Base-by-base conservation (phyloP, 2,797 vertebrate genomes). In the Malurus splendens region DNA sequence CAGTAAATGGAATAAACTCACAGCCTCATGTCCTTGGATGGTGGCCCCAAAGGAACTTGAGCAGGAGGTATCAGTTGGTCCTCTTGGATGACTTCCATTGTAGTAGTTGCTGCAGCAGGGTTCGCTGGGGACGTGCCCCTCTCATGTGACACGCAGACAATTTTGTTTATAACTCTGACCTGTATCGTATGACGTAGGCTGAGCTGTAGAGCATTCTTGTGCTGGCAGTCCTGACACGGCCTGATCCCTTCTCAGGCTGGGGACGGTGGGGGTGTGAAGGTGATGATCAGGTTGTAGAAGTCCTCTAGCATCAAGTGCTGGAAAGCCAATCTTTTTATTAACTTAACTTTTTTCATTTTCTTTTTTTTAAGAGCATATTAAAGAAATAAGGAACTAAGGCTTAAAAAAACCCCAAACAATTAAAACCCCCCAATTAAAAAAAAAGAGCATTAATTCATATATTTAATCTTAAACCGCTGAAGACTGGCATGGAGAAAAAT, bases 11-110 rank as follows among this genome's bases (percentile, higher is more conserved):
- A 72, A 23, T 56, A 30, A 67, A 36, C 32, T 55, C 38, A 8
- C 51, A 54, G 66, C 76, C 36, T 44, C 2, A 41, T 91, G 92
- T 78, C 90, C 92, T 94, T 94, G 90, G 73, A 17, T 67, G 76
- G 30, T 90, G 90, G 83, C 92, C 64, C 60, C 82, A 9, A 5
- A 86, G 90, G 85, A 94, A 95, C 85, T 91, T 76, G 87, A 89
- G 82, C 87, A 76, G 92, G 38, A 72, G 90, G 66, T 89, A 91
- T 92, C 95, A 73, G 74, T 83, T 94, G 52, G 60, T 83, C 59
- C 50, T 93, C 70, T 94, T 95, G 93, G 90, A 90, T 91, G 79
- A 45, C 82, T 92, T 92, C 94, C 94, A 89, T 67, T 94, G 85
- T 93, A 92, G 95, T 94, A 78, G 92, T 13, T 82, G 90, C 87